Evolutionary conservation across 2,113 vertebrate genomes (phyloP), one percentile per base, ranked within the genome.

Genomic region (Hemiprocne comata): DNA sequence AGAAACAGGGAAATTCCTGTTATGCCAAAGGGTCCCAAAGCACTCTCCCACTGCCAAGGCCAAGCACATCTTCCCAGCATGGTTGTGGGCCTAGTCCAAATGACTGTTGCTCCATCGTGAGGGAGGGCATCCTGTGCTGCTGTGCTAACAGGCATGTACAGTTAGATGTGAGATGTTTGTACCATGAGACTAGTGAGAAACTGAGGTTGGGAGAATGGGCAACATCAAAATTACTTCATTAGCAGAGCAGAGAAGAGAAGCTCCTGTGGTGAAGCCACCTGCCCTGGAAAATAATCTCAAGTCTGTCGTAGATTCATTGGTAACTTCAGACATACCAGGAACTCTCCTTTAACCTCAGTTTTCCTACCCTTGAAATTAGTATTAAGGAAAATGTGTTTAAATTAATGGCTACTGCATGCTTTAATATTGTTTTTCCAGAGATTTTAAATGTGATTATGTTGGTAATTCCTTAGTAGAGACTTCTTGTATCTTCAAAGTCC

Each of bases 161-260:
- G 40, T 42, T 42, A 42, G 40, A 42, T 42, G 88, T 84, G 69
- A 91, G 90, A 78, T n/a, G 73, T 71, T 95, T 83, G 40, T 72
- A 90, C 90, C 83, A 85, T 57, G 92, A 91, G 65, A 34, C 85
- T 74, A 88, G 82, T 9, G 50, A 89, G 94, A 93, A 94, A 81
- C 55, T 33, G 18, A 65, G 50, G 57, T 57, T 72, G 40, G 69
- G 55, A 34, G 44, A 90, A 96, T 84, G 57, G 54, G 36, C 88
- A 86, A 88, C 92, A 90, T 96, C 87, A 91, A 85, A 95, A 89
- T 76, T 1, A 83, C 91, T 95, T 94, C 83, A 95, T 96, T 90
- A 95, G 77, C 50, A 62, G 72, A 77, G 64, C 65, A 64, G 53
- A 85, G 69, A 34, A 69, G 55, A 85, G 44, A 42, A 93, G 57